Percentiles rank a stretch among this genome's conserved stretches.
Evolutionary conservation across 2,797 vertebrate species (phyloP).

Genomic region (Pteropus rufus): DNA sequence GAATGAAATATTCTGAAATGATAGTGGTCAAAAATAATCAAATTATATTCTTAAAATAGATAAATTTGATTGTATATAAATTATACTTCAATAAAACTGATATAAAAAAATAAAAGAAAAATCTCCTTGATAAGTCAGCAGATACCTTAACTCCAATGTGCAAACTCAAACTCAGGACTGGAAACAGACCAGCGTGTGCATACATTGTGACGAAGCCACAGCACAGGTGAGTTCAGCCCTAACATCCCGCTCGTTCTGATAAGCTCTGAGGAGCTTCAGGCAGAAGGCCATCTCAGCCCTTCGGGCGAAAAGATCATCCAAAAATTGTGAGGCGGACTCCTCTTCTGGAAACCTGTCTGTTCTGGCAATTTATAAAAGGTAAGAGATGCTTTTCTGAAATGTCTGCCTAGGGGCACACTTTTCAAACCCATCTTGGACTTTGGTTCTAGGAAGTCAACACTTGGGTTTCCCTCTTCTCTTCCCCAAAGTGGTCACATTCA

Average conservation of each 20-base stretch:
- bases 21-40: not conserved
- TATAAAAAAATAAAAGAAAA: not conserved
- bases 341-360: not conserved
- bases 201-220: not conserved
- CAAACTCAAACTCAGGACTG: not conserved
- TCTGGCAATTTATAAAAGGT: not conserved
- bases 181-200: not conserved
- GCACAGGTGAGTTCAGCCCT: not conserved
- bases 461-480: not conserved
- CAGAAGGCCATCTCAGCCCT: not conserved
- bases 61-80: not conserved
- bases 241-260: not conserved
- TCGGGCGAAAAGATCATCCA: not conserved
- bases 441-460: not conserved
- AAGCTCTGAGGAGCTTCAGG: not conserved
- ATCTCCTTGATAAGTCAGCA: not conserved
- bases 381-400: not conserved
- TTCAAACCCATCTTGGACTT: not conserved
- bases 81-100: not conserved
- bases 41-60: not conserved
- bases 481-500: not conserved
- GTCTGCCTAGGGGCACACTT: not conserved
- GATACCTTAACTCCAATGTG: not conserved
- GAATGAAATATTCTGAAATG: conserved; percentile 7
- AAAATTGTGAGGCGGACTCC: not conserved